Evolutionary conservation across 2,888 invertebrate genomes (phyloP).

Genomic region (Drosophila vallismaia): DNA sequence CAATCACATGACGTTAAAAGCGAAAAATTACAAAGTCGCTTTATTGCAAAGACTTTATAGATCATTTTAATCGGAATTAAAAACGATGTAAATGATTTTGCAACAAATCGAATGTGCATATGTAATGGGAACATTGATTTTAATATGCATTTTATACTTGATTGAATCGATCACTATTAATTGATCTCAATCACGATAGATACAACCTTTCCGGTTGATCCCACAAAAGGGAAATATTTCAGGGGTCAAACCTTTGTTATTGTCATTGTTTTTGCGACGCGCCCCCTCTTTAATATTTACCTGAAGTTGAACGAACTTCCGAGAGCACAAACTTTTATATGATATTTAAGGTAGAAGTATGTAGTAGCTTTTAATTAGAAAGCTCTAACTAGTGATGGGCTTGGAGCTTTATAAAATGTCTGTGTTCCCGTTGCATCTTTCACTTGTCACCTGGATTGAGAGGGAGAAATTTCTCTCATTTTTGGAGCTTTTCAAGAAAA

Average conservation of each 20-base stretch:
- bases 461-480: too few species aligned
- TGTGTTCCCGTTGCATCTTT: slow-evolving; percentile 25
- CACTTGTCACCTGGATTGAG: slow-evolving; percentile 17
- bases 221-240: too few species aligned
- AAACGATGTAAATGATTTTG: slow-evolving; percentile 15
- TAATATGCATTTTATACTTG: slow-evolving; percentile 16
- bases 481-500: too few species aligned
- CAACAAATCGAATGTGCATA: slow-evolving; percentile 8
- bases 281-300: slow-evolving; percentile 22
- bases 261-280: slow-evolving; percentile 1
- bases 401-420: slow-evolving; percentile 33
- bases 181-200: background rate
- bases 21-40: slow-evolving; percentile 4
- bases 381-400: slow-evolving; percentile 17
- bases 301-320: slow-evolving; percentile 46
- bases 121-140: slow-evolving; percentile 7
- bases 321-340: slow-evolving; percentile 18
- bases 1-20: slow-evolving; percentile 33
- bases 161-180: slow-evolving; percentile 21
- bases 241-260: background rate
- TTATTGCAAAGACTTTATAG: slow-evolving; percentile 5
- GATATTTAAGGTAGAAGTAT: slow-evolving; percentile 18
- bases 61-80: slow-evolving; percentile 31
- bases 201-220: background rate
- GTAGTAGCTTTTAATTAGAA: slow-evolving; percentile 39